Evolutionary conservation across 1,140 invertebrate genomes (phyloP), one percentile per base, ranked within the genome.

Genomic region (Aricia agestis): DNA sequence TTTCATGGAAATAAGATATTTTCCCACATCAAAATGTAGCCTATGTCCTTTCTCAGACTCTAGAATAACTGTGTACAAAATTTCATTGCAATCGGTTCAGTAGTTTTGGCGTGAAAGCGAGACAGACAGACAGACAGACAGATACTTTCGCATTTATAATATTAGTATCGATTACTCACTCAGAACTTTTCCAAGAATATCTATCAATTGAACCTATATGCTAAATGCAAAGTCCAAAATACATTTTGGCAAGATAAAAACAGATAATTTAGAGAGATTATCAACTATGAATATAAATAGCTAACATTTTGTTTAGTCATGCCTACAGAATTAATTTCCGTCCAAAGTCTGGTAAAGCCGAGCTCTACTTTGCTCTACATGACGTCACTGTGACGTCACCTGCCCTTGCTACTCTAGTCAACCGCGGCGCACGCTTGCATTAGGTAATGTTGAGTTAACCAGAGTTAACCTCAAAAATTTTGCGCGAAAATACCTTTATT

Each of bases 381-480:
- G 45, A 52, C 45, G 45, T 52, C 45, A 52, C 45, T 11, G 13
- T 52, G 45, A 52, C 45, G 45, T 52, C 45, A 52, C 45, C 45
- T 52, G 45, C 10, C 45, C 45, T 11, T 52, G 45, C 11, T 52
- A 36, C 45, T 11, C 11, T 9, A 52, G 45, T 52, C 45, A 15
- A 1, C 25, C 17, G 19, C 19, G 59, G 59, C 17, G 45, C 45
- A 15, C 18, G 59, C 10, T 63, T 13, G 59, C 10, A 63, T 63
- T 19, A 63, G 59, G 58, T 59, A 59, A 19, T 63, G 10, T 11
- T 63, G 59, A 36, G 36, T 36, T 36, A 36, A 36, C 36, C 18
- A 63, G 58, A 18, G 58, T 18, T 63, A 63, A 63, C 59, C 59
- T 63, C 59, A 63, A 63, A 63, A 63, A 19, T 63, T 63, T 11